Conservation (phyloP, 2,888 invertebrate genomes). For the Eupithecia pulchellata region DNA sequence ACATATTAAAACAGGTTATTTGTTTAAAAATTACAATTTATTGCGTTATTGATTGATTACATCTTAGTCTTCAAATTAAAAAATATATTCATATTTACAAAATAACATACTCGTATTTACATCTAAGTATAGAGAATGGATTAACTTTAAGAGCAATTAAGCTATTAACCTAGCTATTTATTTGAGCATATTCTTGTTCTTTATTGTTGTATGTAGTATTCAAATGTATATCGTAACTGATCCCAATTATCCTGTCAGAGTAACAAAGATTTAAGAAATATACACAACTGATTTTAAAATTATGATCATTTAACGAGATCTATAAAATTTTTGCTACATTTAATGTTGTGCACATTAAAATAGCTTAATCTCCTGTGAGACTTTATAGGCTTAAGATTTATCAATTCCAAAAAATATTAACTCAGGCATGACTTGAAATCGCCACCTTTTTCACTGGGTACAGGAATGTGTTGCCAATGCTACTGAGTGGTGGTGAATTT, state of each 20-base stretch:
- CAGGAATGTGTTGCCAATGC: not conserved
- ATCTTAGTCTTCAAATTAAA: not conserved
- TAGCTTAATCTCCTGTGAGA: not conserved
- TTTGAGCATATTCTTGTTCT: not conserved
- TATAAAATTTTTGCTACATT: not conserved
- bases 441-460: not conserved
- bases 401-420: not conserved
- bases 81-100: slow-evolving; percentile 34
- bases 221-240: not conserved
- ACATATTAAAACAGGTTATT: slow-evolving; percentile 8
- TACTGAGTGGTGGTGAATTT: not conserved
- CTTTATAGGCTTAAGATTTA: not conserved
- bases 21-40: slow-evolving; percentile 50
- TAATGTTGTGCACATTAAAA: not conserved
- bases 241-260: not conserved
- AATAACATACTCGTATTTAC: slow-evolving; percentile 12
- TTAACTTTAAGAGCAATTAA: not conserved
- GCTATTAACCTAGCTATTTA: not conserved
- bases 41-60: slow-evolving; percentile 33
- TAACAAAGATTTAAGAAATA: not conserved
- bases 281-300: not conserved
- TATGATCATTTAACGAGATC: not conserved
- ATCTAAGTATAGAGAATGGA: not conserved
- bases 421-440: not conserved
- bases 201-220: not conserved